phyloP scores from a whole-genome alignment of 2,888 invertebrate genomes.

The Papilio demoleus region DNA sequence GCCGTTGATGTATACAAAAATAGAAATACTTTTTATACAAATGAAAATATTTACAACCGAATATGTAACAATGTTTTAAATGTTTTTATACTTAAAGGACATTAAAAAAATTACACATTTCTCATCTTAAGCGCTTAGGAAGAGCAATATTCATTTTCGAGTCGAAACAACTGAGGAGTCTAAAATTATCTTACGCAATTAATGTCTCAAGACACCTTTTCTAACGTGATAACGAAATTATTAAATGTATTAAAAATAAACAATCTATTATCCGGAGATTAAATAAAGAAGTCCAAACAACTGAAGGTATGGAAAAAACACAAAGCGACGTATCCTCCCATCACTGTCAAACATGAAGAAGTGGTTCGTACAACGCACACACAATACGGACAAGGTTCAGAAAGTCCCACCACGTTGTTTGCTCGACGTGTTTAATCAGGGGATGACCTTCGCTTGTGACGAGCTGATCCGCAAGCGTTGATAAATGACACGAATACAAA shows the following conservation, averaged over 20 bases:
- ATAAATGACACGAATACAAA: constrained; percentile 78
- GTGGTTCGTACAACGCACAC: constrained; percentile 17
- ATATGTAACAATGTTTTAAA: no score
- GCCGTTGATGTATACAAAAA: constrained; percentile 1
- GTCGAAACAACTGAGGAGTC: no score
- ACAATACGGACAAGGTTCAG: constrained; percentile 20
- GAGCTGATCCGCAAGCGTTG: constrained; percentile 67
- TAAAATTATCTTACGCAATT: background rate
- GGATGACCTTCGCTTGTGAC: constrained; percentile 61
- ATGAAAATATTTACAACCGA: no score
- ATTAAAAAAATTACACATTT: no score
- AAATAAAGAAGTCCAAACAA: constrained; percentile 19
- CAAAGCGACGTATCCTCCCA: constrained; percentile 19
- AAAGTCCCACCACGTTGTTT: constrained; percentile 50
- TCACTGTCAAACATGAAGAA: constrained; percentile 34
- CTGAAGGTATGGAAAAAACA: constrained; percentile 4
- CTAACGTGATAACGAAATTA: background rate
- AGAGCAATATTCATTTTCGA: no score
- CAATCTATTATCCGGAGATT: constrained; percentile 3
- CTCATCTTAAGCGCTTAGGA: no score
- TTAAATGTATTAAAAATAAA: background rate
- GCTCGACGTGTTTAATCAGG: constrained; percentile 59
- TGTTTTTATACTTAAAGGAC: no score
- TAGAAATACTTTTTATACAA: background rate
- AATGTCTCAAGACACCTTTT: background rate